phyloP scores from a whole-genome alignment of 2,113 vertebrate genomes.

The Stegostoma tigrinum region DNA sequence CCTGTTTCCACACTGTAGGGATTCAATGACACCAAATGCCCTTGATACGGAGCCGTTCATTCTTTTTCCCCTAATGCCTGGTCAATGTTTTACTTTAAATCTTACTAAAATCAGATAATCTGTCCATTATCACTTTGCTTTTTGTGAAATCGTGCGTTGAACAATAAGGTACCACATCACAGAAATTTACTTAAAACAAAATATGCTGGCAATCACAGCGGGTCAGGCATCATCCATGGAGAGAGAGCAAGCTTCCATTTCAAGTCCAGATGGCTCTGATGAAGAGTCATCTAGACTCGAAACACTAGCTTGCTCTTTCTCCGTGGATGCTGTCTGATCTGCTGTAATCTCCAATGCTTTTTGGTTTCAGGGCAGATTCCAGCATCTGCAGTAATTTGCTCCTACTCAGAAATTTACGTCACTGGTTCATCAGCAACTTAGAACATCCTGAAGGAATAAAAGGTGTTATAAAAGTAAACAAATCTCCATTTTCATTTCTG shows the following conservation, averaged over 20 bases:
- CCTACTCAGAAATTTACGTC: not conserved
- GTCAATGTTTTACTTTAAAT: not conserved
- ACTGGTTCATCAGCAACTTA: not conserved
- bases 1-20: no score
- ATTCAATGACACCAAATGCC: not conserved
- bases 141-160: not conserved
- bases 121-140: not conserved
- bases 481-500: not conserved
- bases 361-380: no score
- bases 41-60: not conserved
- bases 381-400: no score
- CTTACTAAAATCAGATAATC: not conserved
- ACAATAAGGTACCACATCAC: not conserved
- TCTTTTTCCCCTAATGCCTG: not conserved
- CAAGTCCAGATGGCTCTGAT: no score
- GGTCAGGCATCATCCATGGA: no score
- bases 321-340: no score
- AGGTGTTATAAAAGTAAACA: not conserved
- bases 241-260: no score
- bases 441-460: not conserved
- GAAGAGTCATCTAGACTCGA: no score
- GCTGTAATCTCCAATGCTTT: no score
- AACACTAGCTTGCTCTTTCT: no score
- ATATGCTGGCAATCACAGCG: no score
- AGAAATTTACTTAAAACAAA: not conserved